Percentiles rank a stretch among this genome's conserved stretches.
Evolutionary conservation across 2,113 vertebrate genomes (phyloP).

Genomic region (Macquaria ambigua): DNA sequence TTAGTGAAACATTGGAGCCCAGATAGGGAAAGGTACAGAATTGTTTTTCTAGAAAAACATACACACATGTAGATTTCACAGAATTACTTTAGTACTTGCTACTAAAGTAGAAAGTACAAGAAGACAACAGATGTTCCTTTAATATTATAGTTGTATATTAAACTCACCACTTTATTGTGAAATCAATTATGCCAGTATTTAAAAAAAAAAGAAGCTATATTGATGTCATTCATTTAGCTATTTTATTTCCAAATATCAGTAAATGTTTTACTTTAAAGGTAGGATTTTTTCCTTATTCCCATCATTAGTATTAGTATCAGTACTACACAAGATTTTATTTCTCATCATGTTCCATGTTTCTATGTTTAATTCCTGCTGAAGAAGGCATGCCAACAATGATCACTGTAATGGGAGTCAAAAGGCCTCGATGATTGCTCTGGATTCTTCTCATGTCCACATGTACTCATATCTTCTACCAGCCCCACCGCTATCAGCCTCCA

Average conservation of each 20-base stretch:
- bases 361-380: background rate
- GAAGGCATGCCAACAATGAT: background rate
- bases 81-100: background rate
- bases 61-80: background rate
- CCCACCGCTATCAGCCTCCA: background rate
- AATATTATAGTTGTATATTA: background rate
- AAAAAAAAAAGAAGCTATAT: background rate
- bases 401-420: conserved; percentile 7
- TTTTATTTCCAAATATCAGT: background rate
- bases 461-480: conserved; percentile 13
- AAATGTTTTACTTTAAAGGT: background rate
- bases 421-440: background rate
- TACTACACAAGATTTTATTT: background rate
- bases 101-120: background rate
- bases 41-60: background rate
- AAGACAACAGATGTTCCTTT: background rate
- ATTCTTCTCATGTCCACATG: conserved; percentile 5
- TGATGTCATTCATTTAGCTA: background rate
- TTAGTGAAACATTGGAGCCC: no score
- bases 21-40: background rate
- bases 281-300: background rate
- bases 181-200: background rate
- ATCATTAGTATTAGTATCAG: background rate
- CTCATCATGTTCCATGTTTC: background rate
- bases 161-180: background rate